Conservation (phyloP, 2,888 invertebrate genomes). For the Drosophila limbata region DNA sequence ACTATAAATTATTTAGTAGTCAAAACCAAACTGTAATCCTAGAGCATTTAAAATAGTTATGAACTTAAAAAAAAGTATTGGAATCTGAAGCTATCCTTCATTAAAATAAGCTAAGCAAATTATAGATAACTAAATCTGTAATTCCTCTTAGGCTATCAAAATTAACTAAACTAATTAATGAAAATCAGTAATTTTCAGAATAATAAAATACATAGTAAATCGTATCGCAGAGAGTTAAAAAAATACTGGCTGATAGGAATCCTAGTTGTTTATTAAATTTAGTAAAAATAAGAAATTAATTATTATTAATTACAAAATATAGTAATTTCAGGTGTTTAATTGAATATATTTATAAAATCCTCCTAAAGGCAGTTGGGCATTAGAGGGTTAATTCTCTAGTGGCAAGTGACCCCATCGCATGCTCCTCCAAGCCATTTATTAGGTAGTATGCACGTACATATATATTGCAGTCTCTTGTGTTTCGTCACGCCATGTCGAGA, state of each 20-base stretch:
- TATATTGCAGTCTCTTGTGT: constrained; percentile 15
- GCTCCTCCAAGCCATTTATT: not conserved
- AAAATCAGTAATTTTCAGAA: too few species aligned
- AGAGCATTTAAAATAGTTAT: not conserved
- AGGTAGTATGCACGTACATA: not conserved
- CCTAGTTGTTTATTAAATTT: too few species aligned
- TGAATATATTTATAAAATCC: too few species aligned
- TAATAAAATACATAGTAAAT: too few species aligned
- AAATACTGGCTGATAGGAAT: too few species aligned
- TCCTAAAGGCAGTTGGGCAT: not conserved
- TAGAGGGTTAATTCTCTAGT: not conserved
- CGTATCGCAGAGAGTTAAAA: too few species aligned
- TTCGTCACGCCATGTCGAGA: constrained; percentile 54
- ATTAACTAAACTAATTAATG: too few species aligned
- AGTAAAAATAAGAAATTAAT: too few species aligned
- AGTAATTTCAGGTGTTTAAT: too few species aligned
- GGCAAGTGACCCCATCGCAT: constrained; percentile 20
- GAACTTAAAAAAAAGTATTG: not conserved
- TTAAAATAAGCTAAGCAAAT: not conserved
- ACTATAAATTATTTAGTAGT: constrained; percentile 2
- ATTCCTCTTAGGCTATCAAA: not conserved
- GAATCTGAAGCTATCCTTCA: not conserved
- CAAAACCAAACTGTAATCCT: not conserved
- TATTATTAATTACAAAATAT: too few species aligned
- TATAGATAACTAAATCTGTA: not conserved